Evolutionary conservation across 2,888 invertebrate species (phyloP), one percentile per base, ranked within the genome.

Genomic region (Drosophila percnosoma): DNA sequence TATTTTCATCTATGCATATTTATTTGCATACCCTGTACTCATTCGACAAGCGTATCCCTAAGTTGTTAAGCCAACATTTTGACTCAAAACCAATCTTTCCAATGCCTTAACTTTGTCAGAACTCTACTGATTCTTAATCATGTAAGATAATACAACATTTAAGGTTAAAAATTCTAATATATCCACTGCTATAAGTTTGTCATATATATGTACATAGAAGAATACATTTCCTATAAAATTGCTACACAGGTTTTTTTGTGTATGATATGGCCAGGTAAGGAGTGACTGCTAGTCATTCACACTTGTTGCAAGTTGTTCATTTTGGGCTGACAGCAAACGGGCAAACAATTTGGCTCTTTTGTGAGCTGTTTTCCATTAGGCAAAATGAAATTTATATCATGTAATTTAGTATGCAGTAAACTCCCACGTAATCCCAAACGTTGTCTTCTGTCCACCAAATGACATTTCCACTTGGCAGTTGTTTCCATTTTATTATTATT

Each of bases 301-400:
- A 27, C 45, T 24, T 24, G 24, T 24, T 4, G 18, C 49, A 15
- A 21, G 21, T 34, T 53, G 11, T 65, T 65, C 6, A 11, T 54
- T 40, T 53, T 34, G 38, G 64, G 18, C 49, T 65, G 18, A 38
- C 27, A 49, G 24, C 27, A 11, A 27, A 45, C 45, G 45, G 24
- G 8, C 45, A 15, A 51, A 27, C 70, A 68, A 70, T 70, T 75
- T 58, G 63, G 48, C 68, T 54, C 54, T 51, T 58, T 45, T 78
- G 42, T 61, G 58, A 64, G 60, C 61, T 68, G 62, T 78, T 78
- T 78, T 73, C 82, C 67, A 74, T 78, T 78, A 78, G 77, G 49
- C 59, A 52, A 85, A 72, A 77, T 77, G 70, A 85, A 88, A 83
- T 83, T 85, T 83, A 87, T 80, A 77, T 83, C 88, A 69, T 77